Evolutionary conservation across 1,140 invertebrate species (phyloP).

Genomic region (Penaeus chinensis): DNA sequence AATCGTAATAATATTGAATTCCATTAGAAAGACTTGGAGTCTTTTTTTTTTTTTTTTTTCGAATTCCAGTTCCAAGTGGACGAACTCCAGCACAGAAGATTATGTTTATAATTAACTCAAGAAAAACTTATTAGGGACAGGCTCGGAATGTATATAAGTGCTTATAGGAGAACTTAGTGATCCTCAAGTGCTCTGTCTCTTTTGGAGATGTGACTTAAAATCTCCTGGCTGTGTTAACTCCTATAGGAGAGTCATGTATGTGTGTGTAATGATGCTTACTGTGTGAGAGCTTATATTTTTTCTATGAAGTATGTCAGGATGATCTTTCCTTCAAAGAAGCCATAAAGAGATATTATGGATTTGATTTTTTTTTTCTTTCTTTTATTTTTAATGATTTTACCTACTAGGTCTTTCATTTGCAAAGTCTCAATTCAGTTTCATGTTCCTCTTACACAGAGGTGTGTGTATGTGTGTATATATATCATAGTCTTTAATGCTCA

Average conservation of each 20-base stretch:
- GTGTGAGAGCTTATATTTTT: background rate
- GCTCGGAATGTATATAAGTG: no score
- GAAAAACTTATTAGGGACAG: no score
- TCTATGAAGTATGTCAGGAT: background rate
- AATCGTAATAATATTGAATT: background rate
- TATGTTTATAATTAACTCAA: no score
- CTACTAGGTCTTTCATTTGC: constrained; percentile 12
- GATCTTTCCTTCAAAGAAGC: background rate
- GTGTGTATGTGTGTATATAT: no score
- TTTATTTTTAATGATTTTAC: background rate
- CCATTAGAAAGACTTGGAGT: no score
- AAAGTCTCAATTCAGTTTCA: background rate
- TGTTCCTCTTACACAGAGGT: constrained; percentile 1
- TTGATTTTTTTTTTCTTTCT: background rate
- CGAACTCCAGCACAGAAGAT: no score
- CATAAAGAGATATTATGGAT: background rate
- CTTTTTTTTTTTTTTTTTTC: no score
- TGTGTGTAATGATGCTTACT: background rate
- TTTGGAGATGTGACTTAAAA: background rate
- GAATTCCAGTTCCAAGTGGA: no score
- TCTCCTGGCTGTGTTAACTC: constrained; percentile 26
- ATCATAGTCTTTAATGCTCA: no score
- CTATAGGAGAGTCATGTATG: constrained; percentile 7
- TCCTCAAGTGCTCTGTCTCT: no score
- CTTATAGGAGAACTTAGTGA: no score